These are phyloP conservation scores for Junonia oenone DNA, from an alignment of 2,888 invertebrate species.

Conservation along the genomic window DNA sequence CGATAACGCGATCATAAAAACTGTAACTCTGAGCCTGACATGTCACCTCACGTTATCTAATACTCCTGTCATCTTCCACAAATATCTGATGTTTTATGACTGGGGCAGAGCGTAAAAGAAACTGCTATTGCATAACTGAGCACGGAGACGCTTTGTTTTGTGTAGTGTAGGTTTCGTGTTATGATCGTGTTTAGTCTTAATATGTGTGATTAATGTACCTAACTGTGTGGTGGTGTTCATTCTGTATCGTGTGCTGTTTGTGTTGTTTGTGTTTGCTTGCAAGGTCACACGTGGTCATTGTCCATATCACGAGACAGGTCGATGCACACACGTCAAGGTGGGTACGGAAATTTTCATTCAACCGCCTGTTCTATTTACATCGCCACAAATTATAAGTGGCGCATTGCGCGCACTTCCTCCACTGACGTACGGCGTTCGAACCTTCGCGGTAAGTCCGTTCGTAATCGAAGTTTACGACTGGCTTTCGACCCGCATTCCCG, in stretches of 20 bases:
- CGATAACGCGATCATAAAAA: constrained; percentile 41
- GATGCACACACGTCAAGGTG: constrained; percentile 71
- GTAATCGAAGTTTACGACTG: constrained; percentile 36
- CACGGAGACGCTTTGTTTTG: constrained; percentile 19
- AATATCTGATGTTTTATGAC: constrained; percentile 29
- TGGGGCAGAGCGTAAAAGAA: constrained; percentile 24
- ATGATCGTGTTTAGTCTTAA: constrained; percentile 12
- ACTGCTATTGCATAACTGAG: constrained; percentile 30
- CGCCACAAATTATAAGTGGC: constrained; percentile 61
- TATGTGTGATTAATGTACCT: constrained; percentile 44
- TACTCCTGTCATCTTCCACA: constrained; percentile 26
- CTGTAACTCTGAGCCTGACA: constrained; percentile 29
- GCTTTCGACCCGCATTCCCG: constrained; percentile 43
- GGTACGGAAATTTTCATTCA: constrained; percentile 72
- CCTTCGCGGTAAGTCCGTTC: constrained; percentile 48
- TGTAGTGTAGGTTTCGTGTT: constrained; percentile 17
- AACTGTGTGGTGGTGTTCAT: constrained; percentile 47
- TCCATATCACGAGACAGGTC: constrained; percentile 62
- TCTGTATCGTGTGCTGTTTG: constrained; percentile 50
- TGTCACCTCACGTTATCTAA: constrained; percentile 11
- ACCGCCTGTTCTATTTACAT: constrained; percentile 70
- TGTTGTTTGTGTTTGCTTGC: constrained; percentile 49
- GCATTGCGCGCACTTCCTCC: constrained; percentile 66
- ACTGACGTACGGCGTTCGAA: constrained; percentile 51
- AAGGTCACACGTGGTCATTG: constrained; percentile 65